phyloP scores from a whole-genome alignment of 2,888 invertebrate species.

The Craniophora ligustri region DNA sequence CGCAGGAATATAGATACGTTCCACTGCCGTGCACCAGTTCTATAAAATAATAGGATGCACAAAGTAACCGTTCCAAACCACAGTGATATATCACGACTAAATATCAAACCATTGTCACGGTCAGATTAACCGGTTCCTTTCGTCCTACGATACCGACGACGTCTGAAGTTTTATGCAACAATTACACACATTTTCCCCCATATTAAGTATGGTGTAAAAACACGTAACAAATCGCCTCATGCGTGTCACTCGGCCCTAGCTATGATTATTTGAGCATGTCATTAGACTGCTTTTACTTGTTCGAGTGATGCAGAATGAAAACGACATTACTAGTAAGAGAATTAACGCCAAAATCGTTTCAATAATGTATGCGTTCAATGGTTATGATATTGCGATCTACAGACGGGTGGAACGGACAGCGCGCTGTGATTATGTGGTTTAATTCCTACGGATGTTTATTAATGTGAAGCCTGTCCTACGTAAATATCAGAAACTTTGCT shows the following conservation, averaged over 20 bases:
- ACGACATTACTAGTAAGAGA: slow-evolving; percentile 56
- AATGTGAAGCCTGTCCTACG: too few species aligned
- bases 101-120: slow-evolving; percentile 51
- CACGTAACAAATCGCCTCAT: slow-evolving; percentile 61
- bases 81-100: slow-evolving; percentile 41
- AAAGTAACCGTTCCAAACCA: slow-evolving; percentile 41
- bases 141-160: slow-evolving; percentile 65
- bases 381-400: slow-evolving; percentile 43
- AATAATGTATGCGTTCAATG: slow-evolving; percentile 52
- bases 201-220: slow-evolving; percentile 73
- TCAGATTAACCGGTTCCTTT: slow-evolving; percentile 48
- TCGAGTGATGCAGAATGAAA: slow-evolving; percentile 59
- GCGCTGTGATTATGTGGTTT: background rate
- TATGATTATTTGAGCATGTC: slow-evolving; percentile 71
- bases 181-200: slow-evolving; percentile 72
- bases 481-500: too few species aligned
- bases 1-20: slow-evolving; percentile 24
- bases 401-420: slow-evolving; percentile 15
- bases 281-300: slow-evolving; percentile 65
- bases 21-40: slow-evolving; percentile 19
- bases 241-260: slow-evolving; percentile 69
- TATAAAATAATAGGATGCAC: slow-evolving; percentile 37
- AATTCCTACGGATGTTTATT: too few species aligned
- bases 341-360: slow-evolving; percentile 62
- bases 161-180: slow-evolving; percentile 71